phyloP scores from a whole-genome alignment of 1,140 invertebrate genomes.

The Papilio aristodemus region DNA sequence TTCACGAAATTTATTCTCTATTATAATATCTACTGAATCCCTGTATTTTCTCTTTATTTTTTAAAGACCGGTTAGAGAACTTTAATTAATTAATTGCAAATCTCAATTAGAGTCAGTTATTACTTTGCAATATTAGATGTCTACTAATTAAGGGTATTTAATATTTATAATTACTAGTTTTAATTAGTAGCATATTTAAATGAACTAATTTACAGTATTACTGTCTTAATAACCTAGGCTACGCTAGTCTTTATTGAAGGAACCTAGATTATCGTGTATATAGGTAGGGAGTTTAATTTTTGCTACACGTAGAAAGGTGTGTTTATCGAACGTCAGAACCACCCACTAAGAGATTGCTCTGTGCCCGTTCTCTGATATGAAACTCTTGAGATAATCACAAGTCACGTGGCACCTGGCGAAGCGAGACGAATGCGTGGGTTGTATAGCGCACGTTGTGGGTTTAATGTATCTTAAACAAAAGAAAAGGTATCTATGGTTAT shows the following conservation, averaged over 20 bases:
- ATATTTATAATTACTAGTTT: neutral
- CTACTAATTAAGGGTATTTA: neutral
- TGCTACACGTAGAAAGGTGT: neutral
- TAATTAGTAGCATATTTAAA: neutral
- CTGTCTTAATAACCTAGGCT: neutral
- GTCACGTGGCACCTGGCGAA: conserved; percentile 32
- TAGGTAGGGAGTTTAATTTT: too few relatives aligned
- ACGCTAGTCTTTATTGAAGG: neutral
- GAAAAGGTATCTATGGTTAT: neutral
- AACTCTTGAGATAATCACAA: conserved; percentile 38
- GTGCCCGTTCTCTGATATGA: conserved; percentile 28
- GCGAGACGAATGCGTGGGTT: conserved; percentile 34
- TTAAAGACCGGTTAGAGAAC: neutral
- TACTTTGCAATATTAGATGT: neutral
- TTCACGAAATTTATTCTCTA: too few relatives aligned
- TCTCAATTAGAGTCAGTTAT: neutral
- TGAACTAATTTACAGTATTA: neutral
- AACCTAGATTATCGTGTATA: neutral
- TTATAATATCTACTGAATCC: too few relatives aligned
- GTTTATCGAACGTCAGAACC: neutral
- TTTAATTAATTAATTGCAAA: neutral
- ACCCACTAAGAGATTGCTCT: conserved; percentile 21
- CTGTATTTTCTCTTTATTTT: neutral
- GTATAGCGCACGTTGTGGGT: conserved; percentile 28
- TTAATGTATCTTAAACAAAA: neutral